Evolutionary conservation across 2,888 invertebrate species (phyloP), one percentile per base, ranked within the genome.

Genomic region (Epinotia ramella): DNA sequence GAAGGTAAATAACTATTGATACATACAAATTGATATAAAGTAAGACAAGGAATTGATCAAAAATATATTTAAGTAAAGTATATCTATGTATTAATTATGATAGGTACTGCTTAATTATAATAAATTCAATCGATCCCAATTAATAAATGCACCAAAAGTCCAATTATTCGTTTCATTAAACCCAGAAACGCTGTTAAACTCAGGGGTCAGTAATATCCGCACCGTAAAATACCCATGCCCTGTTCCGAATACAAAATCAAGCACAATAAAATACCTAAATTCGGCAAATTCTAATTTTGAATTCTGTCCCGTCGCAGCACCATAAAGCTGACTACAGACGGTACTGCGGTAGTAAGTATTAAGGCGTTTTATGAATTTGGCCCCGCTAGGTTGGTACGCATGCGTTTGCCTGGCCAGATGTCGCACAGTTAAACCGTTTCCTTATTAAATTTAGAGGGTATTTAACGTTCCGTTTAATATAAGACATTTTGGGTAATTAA

Each of bases 371-470:
- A 81, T 81, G 81, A 82, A 81, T 82, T 82, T 79, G 71, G 78
- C 79, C 77, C 33, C 57, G 68, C 70, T 59, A 77, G 78, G 75
- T 71, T 75, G 71, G 76, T 76, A 76, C 76, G 72, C 72, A 76
- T 76, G 76, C 76, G 71, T 76, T 76, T 73, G 67, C 78, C 76
- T 70, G 76, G 67, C 77, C 78, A 78, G 78, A 79, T 78, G 78
- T 75, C 76, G 78, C 74, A 67, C 71, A 69, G 73, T 59, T 65
- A 67, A 73, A 72, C 78, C 77, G 76, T 75, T 68, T 74, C 79
- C 79, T 82, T 82, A 83, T 83, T 83, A 83, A 83, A 83, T 81
- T 81, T 81, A 80, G 78, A 78, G 77, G 75, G 78, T 77, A 79
- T 80, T 80, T 79, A 79, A 81, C 77, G 78, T 79, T 78, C 73